These are phyloP conservation scores for Drosophila leonis DNA, from an alignment of 2,888 invertebrate species.

Conservation along the genomic window DNA sequence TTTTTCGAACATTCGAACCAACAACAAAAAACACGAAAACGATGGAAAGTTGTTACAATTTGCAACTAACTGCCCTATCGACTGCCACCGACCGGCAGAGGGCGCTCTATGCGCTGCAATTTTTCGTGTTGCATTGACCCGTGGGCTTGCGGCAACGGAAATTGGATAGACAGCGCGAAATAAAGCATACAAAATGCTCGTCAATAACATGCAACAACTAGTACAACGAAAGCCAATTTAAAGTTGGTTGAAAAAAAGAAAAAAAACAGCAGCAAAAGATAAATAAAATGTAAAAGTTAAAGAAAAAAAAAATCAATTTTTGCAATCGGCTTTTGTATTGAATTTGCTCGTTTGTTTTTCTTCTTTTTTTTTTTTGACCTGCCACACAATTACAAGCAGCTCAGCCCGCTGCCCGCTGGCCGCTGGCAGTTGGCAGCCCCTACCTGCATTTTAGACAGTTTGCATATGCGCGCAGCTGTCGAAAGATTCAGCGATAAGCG, in stretches of 20 bases:
- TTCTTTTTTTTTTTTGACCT: background rate
- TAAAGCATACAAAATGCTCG: slow-evolving; percentile 73
- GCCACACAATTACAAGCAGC: slow-evolving; percentile 28
- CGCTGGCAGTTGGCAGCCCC: background rate
- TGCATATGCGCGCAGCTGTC: slow-evolving; percentile 69
- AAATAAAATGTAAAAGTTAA: slow-evolving; percentile 32
- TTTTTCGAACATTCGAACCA: slow-evolving; percentile 44
- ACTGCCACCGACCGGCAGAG: background rate
- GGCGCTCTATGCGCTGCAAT: background rate
- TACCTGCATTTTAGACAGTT: slow-evolving; percentile 43
- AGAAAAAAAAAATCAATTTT: slow-evolving; percentile 4
- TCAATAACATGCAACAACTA: slow-evolving; percentile 66
- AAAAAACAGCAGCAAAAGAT: slow-evolving; percentile 3
- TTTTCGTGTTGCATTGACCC: slow-evolving; percentile 48
- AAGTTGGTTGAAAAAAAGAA: slow-evolving; percentile 49
- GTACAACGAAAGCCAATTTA: slow-evolving; percentile 69
- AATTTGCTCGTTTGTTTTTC: slow-evolving; percentile 29
- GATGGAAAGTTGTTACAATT: slow-evolving; percentile 49
- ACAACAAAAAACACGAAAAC: slow-evolving; percentile 24
- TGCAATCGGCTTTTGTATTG: slow-evolving; percentile 56
- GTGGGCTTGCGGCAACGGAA: slow-evolving; percentile 68
- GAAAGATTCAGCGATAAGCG: slow-evolving; percentile 58
- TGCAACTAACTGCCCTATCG: slow-evolving; percentile 2
- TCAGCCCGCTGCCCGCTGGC: background rate
- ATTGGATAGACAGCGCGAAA: slow-evolving; percentile 71